Evolutionary conservation across 2,113 vertebrate species (phyloP), one percentile per base, ranked within the genome.

Genomic region (Pitta sordida): DNA sequence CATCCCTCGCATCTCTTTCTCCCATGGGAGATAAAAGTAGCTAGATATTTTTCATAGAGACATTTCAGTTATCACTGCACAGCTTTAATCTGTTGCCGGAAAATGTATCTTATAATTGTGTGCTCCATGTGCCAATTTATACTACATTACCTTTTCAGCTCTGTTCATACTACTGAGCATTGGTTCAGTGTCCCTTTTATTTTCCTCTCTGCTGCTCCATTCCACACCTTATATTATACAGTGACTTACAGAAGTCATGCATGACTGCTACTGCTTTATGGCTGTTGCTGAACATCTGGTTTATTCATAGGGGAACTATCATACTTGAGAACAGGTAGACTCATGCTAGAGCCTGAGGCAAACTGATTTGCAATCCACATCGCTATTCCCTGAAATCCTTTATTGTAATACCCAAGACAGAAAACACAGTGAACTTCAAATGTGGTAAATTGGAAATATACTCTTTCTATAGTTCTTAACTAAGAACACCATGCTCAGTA

Each of bases 221-320:
- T 91, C 67, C 22, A 67, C 20, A 10, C 29, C 30, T 53, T 81
- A 1, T n/a, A 63, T 86, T 79, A 29, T 60, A 15, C 20, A 65
- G n/a, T 84, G 41, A 58, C 30, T 75, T 89, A 46, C 16, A 67
- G 43, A 89, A 92, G 49, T 48, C 56, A 34, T 53, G 65, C 68
- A 29, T 78, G 64, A 43, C n/a, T 94, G 71, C 64, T 75, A 2
- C 48, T 86, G 39, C 80, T 51, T 56, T 51, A 67, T 78, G 46
- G 52, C 44, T 78, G 9, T 52, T 84, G 56, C 46, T 82, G 83
- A 95, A 83, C 58, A 94, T 69, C 63, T 95, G 71, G 36, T 94
- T 91, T 96, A 85, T 91, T 91, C 32, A 29, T 19, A 67, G n/a
- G 69, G 80, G 59, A 94, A 19, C 62, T 79, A 59, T 85, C 73